phyloP scores from a whole-genome alignment of 2,888 invertebrate genomes.

The Ichneumoninae sp. region DNA sequence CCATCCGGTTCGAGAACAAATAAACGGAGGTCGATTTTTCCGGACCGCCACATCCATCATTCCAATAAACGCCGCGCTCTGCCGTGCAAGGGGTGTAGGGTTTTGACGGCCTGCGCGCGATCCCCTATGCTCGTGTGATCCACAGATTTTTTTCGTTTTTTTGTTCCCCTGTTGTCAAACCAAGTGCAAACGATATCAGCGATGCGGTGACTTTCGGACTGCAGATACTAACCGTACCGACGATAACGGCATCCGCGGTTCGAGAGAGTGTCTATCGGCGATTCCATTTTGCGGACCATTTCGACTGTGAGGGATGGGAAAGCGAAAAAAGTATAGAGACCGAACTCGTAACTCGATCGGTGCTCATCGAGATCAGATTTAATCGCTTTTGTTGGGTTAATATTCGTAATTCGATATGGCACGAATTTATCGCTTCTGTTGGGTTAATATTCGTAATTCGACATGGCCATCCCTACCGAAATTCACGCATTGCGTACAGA shows the following conservation, averaged over 20 bases:
- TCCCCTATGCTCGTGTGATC: slow-evolving; percentile 3
- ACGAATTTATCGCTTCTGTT: background rate
- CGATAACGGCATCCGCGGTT: slow-evolving; percentile 4
- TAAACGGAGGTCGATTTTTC: slow-evolving; percentile 44
- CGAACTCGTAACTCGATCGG: slow-evolving; percentile 3
- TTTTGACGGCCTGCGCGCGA: slow-evolving; percentile 13
- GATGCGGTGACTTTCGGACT: slow-evolving; percentile 14
- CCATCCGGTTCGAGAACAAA: slow-evolving; percentile 45
- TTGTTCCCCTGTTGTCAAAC: background rate
- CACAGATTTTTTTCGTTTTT: slow-evolving; percentile 30
- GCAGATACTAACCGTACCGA: slow-evolving; percentile 3
- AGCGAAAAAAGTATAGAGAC: background rate
- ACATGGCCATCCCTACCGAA: background rate
- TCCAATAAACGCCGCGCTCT: slow-evolving; percentile 51
- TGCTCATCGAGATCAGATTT: background rate
- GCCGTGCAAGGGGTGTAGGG: slow-evolving; percentile 30
- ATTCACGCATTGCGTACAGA: background rate
- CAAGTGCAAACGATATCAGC: slow-evolving; percentile 14
- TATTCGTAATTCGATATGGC: slow-evolving; percentile 14
- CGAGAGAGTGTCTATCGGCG: background rate
- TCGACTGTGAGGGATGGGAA: background rate
- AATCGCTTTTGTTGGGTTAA: slow-evolving; percentile 31
- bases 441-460: slow-evolving; percentile 31
- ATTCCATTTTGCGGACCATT: slow-evolving; percentile 36
- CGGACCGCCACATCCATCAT: slow-evolving; percentile 56